Evolutionary conservation across 2,888 invertebrate species (phyloP).

Genomic region (Amphipoea oculea): DNA sequence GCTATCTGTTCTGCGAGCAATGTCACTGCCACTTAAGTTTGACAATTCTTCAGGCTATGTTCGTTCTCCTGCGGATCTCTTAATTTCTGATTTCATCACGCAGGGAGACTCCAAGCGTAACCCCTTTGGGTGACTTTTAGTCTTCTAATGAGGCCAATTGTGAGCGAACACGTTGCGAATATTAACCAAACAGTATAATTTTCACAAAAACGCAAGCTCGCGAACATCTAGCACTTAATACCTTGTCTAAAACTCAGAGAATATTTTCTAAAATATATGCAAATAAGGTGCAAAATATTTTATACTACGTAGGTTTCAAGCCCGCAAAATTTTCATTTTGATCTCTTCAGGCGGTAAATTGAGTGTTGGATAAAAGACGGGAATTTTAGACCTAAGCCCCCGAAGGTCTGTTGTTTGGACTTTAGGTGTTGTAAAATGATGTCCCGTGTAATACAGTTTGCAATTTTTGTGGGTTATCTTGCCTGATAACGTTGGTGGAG

Average conservation of each 20-base stretch:
- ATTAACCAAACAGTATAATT: not conserved
- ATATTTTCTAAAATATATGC: conserved; percentile 22
- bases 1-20: too few species aligned
- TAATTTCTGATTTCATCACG: too few species aligned
- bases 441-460: conserved; percentile 16
- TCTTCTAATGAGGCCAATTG: not conserved
- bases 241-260: not conserved
- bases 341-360: conserved; percentile 44
- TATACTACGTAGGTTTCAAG: conserved; percentile 3
- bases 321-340: conserved; percentile 49
- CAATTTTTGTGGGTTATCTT: conserved; percentile 36
- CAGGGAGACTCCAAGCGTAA: not conserved
- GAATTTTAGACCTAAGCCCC: conserved; percentile 9
- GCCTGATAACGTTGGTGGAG: not conserved
- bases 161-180: not conserved
- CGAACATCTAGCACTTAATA: not conserved
- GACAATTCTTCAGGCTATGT: too few species aligned
- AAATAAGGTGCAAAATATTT: conserved; percentile 29
- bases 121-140: not conserved
- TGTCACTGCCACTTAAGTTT: too few species aligned
- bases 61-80: too few species aligned
- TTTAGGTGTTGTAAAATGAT: conserved; percentile 23
- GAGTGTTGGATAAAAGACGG: conserved; percentile 23
- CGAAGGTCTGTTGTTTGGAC: conserved; percentile 12
- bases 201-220: conserved; percentile 1